Percentiles rank a stretch among this genome's conserved stretches.
Conservation (phyloP, 2,888 invertebrate genomes). For the Polydrusus cervinus region DNA sequence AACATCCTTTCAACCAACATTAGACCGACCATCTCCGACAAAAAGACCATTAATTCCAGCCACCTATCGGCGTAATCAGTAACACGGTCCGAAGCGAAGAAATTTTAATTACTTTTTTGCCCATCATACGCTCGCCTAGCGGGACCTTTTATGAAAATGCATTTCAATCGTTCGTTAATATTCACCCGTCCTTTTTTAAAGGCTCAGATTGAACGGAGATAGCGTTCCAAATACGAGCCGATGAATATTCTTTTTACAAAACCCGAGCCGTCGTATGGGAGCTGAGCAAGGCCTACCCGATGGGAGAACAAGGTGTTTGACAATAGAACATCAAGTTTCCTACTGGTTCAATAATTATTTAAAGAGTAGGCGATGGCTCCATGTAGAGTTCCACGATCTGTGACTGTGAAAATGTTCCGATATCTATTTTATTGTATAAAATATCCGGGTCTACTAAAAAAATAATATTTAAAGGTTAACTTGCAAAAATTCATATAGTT, state of each 20-base stretch:
- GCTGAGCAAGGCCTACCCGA: constrained; percentile 59
- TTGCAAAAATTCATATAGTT: too few relatives aligned
- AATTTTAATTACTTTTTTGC: constrained; percentile 55
- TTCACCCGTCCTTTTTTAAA: neutral
- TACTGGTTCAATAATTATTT: constrained; percentile 62
- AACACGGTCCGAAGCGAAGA: constrained; percentile 50
- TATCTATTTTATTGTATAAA: constrained; percentile 12
- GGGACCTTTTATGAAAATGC: constrained; percentile 37
- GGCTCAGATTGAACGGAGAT: constrained; percentile 7
- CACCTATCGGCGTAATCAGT: constrained; percentile 52
- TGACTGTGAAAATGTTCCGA: constrained; percentile 31
- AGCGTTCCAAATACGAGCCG: neutral
- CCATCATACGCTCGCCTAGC: constrained; percentile 24
- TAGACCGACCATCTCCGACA: constrained; percentile 22
- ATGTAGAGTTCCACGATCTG: constrained; percentile 35
- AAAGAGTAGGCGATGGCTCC: constrained; percentile 52
- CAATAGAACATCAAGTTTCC: constrained; percentile 63
- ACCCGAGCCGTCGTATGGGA: constrained; percentile 35
- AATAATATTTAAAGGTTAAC: neutral
- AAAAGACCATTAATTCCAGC: constrained; percentile 47
- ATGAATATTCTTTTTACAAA: constrained; percentile 16
- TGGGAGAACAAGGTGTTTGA: constrained; percentile 61
- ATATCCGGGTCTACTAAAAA: neutral
- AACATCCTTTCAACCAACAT: constrained; percentile 17
- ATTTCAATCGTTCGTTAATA: constrained; percentile 20